Evolutionary conservation across 2,113 vertebrate species (phyloP).

Genomic region (Ochotona princeps): DNA sequence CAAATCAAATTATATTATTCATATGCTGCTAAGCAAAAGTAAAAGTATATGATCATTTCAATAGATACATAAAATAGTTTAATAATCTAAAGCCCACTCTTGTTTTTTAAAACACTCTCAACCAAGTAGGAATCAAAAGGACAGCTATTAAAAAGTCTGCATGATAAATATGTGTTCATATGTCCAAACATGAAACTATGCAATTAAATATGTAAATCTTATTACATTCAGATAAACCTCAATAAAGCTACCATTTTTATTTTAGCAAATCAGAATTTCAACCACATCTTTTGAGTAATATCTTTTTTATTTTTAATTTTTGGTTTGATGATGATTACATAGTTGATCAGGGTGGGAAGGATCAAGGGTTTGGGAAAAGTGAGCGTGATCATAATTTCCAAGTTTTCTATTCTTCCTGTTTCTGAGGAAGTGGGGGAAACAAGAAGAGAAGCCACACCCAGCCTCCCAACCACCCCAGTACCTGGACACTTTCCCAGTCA

Average conservation of each 20-base stretch:
- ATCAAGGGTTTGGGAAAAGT: too few relatives aligned
- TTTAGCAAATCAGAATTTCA: not conserved
- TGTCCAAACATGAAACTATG: not conserved
- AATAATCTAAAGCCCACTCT: not conserved
- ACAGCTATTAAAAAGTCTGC: not conserved
- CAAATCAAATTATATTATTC: not conserved
- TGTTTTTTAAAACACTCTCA: not conserved
- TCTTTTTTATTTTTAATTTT: too few relatives aligned
- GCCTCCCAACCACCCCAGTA: too few relatives aligned
- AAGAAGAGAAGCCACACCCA: too few relatives aligned
- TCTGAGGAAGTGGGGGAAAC: too few relatives aligned
- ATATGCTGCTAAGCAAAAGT: conserved; percentile 10
- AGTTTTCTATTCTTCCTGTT: too few relatives aligned
- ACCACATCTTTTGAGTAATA: not conserved
- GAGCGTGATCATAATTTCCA: too few relatives aligned
- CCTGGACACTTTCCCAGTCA: not conserved
- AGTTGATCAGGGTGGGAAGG: too few relatives aligned
- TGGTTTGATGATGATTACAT: too few relatives aligned
- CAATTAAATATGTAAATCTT: not conserved
- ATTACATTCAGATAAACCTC: not conserved
- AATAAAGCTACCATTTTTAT: not conserved
- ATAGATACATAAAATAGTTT: not conserved
- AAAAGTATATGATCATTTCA: not conserved
- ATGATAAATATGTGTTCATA: not conserved
- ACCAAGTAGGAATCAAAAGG: not conserved